A percentile compares a stretch with the other conserved stretches of the same genome.
Conservation (phyloP, 2,888 invertebrate species). For the Lissocephala sabroskyi region DNA sequence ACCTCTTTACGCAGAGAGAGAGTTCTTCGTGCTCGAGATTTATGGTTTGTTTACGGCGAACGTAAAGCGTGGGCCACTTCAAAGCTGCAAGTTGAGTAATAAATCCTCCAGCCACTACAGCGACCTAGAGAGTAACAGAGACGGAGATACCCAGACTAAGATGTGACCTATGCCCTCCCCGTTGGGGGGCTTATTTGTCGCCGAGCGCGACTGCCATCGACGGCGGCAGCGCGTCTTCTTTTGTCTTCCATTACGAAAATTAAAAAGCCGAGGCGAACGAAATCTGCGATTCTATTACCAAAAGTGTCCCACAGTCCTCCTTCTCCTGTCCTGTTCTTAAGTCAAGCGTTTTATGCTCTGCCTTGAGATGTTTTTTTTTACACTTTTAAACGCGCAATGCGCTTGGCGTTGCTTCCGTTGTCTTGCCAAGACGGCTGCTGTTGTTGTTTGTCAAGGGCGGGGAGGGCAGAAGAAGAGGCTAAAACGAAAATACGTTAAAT, state of each 20-base stretch:
- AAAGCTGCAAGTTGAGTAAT: no score
- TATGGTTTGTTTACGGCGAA: constrained; percentile 35
- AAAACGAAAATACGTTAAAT: constrained; percentile 57
- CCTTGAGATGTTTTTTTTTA: constrained; percentile 27
- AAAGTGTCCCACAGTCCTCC: constrained; percentile 48
- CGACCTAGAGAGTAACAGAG: no score
- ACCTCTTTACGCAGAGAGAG: no score
- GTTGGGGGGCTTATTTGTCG: no score
- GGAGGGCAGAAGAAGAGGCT: constrained; percentile 7
- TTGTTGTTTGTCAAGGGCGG: constrained; percentile 22
- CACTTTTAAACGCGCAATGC: constrained; percentile 54
- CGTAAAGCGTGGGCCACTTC: no score
- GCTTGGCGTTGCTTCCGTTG: constrained; percentile 59
- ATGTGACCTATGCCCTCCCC: no score
- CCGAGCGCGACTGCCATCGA: no score
- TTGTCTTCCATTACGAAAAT: constrained; percentile 65
- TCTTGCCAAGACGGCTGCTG: neutral
- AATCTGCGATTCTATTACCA: constrained; percentile 65
- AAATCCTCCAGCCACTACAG: constrained; percentile 51
- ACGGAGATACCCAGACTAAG: no score
- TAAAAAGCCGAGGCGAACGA: constrained; percentile 51
- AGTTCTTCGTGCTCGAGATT: no score
- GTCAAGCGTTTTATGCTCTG: constrained; percentile 7
- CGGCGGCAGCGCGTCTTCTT: constrained; percentile 38
- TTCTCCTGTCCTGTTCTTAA: neutral